phyloP scores from a whole-genome alignment of 2,797 vertebrate genomes.

The Varecia variegata region DNA sequence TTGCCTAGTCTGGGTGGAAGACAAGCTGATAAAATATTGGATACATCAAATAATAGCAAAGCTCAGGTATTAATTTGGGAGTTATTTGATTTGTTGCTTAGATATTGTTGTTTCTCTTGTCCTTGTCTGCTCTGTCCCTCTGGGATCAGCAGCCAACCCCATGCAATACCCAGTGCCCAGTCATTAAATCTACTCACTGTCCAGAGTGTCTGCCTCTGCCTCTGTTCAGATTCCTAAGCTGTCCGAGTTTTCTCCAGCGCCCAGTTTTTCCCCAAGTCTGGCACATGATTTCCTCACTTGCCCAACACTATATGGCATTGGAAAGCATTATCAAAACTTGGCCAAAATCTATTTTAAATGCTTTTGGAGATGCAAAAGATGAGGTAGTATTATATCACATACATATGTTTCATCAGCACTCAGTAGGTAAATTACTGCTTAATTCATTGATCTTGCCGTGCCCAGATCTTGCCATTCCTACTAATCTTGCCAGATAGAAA shows the following conservation, averaged over 20 bases:
- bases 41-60: slow-evolving; percentile 3
- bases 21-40: neutral
- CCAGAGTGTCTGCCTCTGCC: neutral
- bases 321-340: neutral
- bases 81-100: neutral
- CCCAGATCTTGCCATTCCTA: neutral
- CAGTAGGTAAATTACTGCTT: neutral
- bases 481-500: neutral
- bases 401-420: neutral
- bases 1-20: neutral
- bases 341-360: neutral
- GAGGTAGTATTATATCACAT: neutral
- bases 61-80: neutral
- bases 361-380: neutral
- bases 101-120: neutral
- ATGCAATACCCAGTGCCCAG: neutral
- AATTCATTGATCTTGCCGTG: neutral
- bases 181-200: neutral
- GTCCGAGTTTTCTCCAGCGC: neutral
- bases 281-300: neutral
- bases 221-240: neutral
- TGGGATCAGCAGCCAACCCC: neutral
- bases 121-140: neutral
- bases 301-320: neutral
- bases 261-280: neutral